Conservation (phyloP, 2,888 invertebrate genomes). For the Entomobrya proxima region DNA sequence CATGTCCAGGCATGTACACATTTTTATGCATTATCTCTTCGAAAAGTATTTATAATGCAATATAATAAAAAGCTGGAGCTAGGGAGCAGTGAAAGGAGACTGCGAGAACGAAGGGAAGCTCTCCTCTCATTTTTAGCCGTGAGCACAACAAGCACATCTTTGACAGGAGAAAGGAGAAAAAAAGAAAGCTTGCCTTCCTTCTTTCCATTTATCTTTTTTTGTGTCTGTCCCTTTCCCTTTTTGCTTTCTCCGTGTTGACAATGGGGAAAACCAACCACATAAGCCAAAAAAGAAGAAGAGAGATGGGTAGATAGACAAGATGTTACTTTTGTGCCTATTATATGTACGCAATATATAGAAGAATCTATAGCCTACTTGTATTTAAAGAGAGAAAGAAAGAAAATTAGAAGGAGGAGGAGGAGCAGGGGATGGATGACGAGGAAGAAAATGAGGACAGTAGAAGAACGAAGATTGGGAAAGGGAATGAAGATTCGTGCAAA, state of each 20-base stretch:
- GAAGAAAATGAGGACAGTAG: neutral
- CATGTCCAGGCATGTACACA: neutral
- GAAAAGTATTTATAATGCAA: no score
- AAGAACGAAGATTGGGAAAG: neutral
- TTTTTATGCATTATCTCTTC: no score
- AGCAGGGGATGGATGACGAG: neutral
- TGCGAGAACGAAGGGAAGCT: neutral
- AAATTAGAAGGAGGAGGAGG: neutral
- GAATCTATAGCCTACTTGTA: no score
- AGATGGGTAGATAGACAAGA: no score
- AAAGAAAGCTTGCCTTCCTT: neutral
- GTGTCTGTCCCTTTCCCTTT: neutral
- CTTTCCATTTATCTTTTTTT: slow-evolving; percentile 15
- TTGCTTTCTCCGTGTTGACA: neutral
- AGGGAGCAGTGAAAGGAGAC: neutral
- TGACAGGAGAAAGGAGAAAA: slow-evolving; percentile 8
- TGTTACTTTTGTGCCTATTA: no score
- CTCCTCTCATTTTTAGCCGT: neutral
- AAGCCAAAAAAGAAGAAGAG: neutral
- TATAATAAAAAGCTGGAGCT: neutral
- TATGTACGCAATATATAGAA: no score
- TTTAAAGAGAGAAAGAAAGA: no score
- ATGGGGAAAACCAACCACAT: slow-evolving; percentile 13
- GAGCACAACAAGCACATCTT: neutral
- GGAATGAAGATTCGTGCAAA: slow-evolving; percentile 28